phyloP scores from a whole-genome alignment of 2,888 invertebrate species.

The Eurois occulta region DNA sequence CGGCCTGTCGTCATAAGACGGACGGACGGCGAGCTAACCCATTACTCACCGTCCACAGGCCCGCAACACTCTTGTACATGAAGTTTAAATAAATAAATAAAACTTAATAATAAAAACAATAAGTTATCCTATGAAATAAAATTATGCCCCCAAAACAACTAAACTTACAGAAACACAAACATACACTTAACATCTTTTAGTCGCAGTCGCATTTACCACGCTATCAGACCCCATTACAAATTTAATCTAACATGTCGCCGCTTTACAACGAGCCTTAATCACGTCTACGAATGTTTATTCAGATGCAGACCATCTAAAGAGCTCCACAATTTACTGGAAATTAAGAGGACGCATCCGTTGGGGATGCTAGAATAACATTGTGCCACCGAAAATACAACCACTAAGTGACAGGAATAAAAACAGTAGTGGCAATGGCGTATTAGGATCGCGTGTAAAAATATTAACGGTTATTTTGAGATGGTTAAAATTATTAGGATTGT shows the following conservation, averaged over 20 bases:
- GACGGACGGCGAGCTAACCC: too few relatives aligned
- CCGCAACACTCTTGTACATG: too few relatives aligned
- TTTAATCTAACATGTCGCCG: slow-evolving; percentile 52
- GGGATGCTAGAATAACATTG: slow-evolving; percentile 88
- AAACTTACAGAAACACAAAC: neutral
- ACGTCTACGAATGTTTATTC: slow-evolving; percentile 85
- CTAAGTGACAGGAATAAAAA: slow-evolving; percentile 82
- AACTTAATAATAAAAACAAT: too few relatives aligned
- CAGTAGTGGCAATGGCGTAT: slow-evolving; percentile 64
- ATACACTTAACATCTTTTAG: slow-evolving; percentile 33
- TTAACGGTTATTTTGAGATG: slow-evolving; percentile 41
- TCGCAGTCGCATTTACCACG: slow-evolving; percentile 32
- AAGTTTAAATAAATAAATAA: too few relatives aligned
- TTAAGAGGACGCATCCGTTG: slow-evolving; percentile 85
- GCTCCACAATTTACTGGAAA: slow-evolving; percentile 89
- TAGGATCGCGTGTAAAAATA: slow-evolving; percentile 44
- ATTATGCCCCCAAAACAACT: neutral
- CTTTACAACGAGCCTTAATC: slow-evolving; percentile 72
- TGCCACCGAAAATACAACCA: slow-evolving; percentile 84
- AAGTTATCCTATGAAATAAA: neutral
- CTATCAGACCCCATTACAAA: slow-evolving; percentile 49
- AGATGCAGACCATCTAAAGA: slow-evolving; percentile 87
- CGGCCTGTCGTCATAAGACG: too few relatives aligned
- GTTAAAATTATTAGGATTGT: slow-evolving; percentile 20
- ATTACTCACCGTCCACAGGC: too few relatives aligned